phyloP scores from a whole-genome alignment of 1,140 invertebrate species.

The Nautilus pompilius region DNA sequence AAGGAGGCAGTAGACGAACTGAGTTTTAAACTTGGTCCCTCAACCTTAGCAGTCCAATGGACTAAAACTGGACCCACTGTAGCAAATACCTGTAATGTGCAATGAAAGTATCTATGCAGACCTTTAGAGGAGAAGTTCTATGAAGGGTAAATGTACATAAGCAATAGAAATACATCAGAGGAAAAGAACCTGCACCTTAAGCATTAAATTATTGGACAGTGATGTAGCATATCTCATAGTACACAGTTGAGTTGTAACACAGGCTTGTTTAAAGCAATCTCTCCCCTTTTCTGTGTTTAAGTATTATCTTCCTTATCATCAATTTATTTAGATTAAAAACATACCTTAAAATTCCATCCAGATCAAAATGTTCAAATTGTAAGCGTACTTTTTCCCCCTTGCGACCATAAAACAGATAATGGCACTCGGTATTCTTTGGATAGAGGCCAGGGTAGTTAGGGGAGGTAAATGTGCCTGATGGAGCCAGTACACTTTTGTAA shows the following conservation, averaged over 20 bases:
- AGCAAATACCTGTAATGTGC: too few relatives aligned
- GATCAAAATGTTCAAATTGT: conserved; percentile 76
- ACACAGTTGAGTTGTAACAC: conserved; percentile 3
- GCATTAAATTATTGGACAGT: background rate
- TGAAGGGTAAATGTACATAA: too few relatives aligned
- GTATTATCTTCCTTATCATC: too few relatives aligned
- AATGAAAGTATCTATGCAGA: too few relatives aligned
- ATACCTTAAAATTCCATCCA: conserved; percentile 21
- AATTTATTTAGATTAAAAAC: too few relatives aligned
- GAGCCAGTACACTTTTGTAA: conserved; percentile 67
- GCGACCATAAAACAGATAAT: conserved; percentile 88
- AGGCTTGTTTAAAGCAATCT: background rate
- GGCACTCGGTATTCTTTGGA: conserved; percentile 86
- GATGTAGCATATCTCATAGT: conserved; percentile 2
- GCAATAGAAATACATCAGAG: too few relatives aligned
- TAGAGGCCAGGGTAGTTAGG: conserved; percentile 92
- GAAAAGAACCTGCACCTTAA: background rate
- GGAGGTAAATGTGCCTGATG: conserved; percentile 79
- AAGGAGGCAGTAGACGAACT: too few relatives aligned
- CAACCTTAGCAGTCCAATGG: too few relatives aligned
- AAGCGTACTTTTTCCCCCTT: conserved; percentile 78
- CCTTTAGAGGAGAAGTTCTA: too few relatives aligned
- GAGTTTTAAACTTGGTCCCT: too few relatives aligned
- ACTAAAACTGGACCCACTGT: too few relatives aligned
- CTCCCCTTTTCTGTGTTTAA: too few relatives aligned